Percentiles rank a stretch among this genome's conserved stretches.
Evolutionary conservation across 2,113 vertebrate species (phyloP).

Genomic region (Oryzias curvinotus): DNA sequence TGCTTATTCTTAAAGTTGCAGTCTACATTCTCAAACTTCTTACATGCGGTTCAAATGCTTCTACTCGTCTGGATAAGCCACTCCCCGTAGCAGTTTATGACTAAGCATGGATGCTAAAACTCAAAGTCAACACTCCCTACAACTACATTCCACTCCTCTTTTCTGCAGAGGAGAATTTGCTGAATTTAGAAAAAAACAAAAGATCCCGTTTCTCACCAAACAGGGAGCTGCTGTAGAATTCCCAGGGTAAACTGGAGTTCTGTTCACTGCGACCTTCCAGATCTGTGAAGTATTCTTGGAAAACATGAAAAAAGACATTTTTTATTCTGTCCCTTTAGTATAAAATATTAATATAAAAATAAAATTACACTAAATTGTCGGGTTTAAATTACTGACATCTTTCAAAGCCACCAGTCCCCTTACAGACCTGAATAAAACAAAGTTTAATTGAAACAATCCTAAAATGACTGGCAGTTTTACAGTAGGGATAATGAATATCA

Average conservation of each 20-base stretch:
- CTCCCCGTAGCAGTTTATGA: slow-evolving; percentile 37
- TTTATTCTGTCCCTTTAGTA: too few species aligned
- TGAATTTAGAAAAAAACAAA: too few species aligned
- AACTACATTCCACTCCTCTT: too few species aligned
- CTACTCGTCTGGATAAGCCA: slow-evolving; percentile 15
- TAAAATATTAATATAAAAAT: too few species aligned
- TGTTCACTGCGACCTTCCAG: slow-evolving; percentile 87
- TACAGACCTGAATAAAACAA: too few species aligned
- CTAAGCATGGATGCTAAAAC: slow-evolving; percentile 4
- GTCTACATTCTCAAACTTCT: slow-evolving; percentile 2
- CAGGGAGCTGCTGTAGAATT: slow-evolving; percentile 94
- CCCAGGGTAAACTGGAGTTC: slow-evolving; percentile 88
- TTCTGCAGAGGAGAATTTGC: too few species aligned
- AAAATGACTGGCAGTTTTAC: too few species aligned
- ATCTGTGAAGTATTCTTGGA: slow-evolving; percentile 90
- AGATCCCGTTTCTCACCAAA: slow-evolving; percentile 82
- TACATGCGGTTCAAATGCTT: slow-evolving; percentile 25
- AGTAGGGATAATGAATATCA: too few species aligned
- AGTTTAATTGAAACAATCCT: too few species aligned
- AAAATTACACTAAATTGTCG: too few species aligned
- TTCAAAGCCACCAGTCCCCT: too few species aligned
- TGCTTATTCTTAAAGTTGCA: not conserved
- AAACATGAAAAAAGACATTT: not conserved
- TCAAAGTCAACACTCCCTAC: slow-evolving; percentile 5
- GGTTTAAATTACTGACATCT: too few species aligned